A percentile compares a stretch with the other conserved stretches of the same genome.
Evolutionary conservation across 2,113 vertebrate genomes (phyloP).

Genomic region (Tragelaphus imberbis): DNA sequence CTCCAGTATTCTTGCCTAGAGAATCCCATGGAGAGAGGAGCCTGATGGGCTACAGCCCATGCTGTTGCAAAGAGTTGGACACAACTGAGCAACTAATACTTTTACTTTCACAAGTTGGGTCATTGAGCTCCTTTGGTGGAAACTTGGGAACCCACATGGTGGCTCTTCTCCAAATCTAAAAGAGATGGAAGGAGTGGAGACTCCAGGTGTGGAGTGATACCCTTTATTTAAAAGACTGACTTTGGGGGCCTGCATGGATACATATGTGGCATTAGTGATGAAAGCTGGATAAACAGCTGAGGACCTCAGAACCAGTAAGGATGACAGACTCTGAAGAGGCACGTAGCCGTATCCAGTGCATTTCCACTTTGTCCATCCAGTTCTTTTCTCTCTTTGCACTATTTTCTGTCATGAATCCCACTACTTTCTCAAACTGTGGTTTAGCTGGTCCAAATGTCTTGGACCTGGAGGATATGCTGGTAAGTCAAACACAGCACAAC

Average conservation of each 20-base stretch:
- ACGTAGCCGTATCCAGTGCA: neutral
- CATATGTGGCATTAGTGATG: neutral
- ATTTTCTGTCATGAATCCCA: neutral
- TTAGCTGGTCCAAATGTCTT: neutral
- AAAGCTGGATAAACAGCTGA: neutral
- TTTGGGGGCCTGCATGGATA: fast-evolving
- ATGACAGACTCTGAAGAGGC: neutral
- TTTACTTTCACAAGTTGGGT: neutral
- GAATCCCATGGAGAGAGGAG: neutral
- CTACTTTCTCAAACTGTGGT: neutral
- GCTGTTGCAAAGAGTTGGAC: neutral
- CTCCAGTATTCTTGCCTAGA: neutral
- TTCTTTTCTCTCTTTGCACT: neutral
- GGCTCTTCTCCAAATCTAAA: neutral
- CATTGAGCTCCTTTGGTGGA: neutral
- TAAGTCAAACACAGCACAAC: neutral
- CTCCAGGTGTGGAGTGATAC: neutral
- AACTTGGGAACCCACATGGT: neutral
- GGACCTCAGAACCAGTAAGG: neutral
- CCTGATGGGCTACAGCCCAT: neutral
- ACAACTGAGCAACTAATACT: neutral
- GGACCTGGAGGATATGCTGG: neutral
- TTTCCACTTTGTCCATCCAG: neutral
- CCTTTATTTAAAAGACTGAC: neutral
- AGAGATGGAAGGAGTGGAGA: neutral